Evolutionary conservation across 2,113 vertebrate genomes (phyloP).

Genomic region (Laticauda laticaudata): DNA sequence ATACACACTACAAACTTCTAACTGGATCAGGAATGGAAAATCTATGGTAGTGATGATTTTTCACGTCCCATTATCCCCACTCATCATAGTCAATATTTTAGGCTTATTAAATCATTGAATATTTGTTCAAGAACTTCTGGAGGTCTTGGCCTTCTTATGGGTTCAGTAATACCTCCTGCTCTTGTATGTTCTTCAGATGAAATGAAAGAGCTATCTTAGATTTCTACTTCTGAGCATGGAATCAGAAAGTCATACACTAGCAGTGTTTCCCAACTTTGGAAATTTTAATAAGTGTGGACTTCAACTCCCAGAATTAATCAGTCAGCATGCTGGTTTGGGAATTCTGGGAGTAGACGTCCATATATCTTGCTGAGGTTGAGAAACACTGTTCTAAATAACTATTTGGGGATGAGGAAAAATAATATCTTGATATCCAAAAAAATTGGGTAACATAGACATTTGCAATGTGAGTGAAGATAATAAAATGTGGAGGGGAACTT

Average conservation of each 20-base stretch:
- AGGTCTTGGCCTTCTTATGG: background rate
- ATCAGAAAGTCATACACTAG: background rate
- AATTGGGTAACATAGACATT: background rate
- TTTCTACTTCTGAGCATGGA: background rate
- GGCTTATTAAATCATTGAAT: background rate
- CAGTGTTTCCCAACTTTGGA: background rate
- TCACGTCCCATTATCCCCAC: background rate
- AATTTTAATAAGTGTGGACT: background rate
- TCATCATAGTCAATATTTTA: background rate
- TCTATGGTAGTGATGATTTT: background rate
- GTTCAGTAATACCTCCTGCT: background rate
- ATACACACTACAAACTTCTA: background rate
- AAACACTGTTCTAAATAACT: background rate
- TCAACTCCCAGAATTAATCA: no score
- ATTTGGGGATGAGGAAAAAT: background rate
- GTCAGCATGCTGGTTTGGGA: background rate
- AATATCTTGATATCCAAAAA: background rate
- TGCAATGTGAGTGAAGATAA: background rate
- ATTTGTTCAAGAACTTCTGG: background rate
- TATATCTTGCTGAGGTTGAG: background rate
- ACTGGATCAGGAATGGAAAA: background rate
- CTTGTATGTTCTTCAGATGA: background rate
- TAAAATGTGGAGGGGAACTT: background rate
- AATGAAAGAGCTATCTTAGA: background rate
- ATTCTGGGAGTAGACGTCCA: background rate